Base-by-base conservation (phyloP, 1,140 invertebrate genomes). In the Planococcus citri region DNA sequence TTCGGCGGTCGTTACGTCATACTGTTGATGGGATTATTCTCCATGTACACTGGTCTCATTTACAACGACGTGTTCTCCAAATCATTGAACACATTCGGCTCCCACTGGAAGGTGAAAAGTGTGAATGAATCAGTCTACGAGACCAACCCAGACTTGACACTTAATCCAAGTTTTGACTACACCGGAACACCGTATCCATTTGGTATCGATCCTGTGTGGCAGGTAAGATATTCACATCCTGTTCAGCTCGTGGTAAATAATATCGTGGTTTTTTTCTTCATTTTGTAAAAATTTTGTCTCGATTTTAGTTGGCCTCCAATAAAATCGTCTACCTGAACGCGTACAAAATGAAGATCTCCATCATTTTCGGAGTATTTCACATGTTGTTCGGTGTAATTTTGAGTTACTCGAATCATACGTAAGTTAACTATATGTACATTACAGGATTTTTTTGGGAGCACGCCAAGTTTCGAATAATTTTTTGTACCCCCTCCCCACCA, bases 1-100 rank as follows among this genome's bases (percentile, higher is more conserved):
- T 99, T 98, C 79, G 90, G 89, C 69, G 97, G 97, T 3, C 88
- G 97, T 10, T 99, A 99, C 80, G 95, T 99, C 64, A 95, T 99
- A 51, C 84, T 98, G 6, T 80, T 99, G 21, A 99, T 99, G 97
- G 97, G 97, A 1, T 73, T 89, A 8, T 99, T 99, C 79, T 98
- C 95, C 0, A 95, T 98, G 81, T 99, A 99, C 81, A 96, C 96
- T 17, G 97, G 97, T 1, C 76, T 99, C 0, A 94, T 99, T 71
- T 99, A 99, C 82, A 99, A 99, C 79, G 97, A 99, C 78, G 83
- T 95, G 8, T 99, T 98, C 80, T 94, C 95, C 10, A 99, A 98
- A 78, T 93, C 94, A 2, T 76, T 98, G 3, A 99, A 99, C 77
- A 82, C 99, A 33, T 99, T 99, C 82, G 94, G 94, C 1, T 94